Conservation (phyloP, 2,113 vertebrate genomes). For the Toxostoma redivivum region DNA sequence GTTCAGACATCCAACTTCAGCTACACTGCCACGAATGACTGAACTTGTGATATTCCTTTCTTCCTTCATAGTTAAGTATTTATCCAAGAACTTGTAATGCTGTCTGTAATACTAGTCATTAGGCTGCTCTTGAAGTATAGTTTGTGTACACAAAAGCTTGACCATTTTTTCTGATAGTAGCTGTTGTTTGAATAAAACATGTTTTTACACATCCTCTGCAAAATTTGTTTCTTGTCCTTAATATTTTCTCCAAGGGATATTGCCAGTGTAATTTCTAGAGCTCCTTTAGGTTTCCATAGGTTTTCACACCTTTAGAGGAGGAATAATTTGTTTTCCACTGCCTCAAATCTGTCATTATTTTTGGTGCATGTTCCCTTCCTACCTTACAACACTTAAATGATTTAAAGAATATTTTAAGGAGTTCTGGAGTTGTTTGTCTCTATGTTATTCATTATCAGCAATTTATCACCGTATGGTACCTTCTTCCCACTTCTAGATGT, state of each 20-base stretch:
- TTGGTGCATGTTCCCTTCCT: neutral
- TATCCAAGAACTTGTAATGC: neutral
- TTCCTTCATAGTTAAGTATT: neutral
- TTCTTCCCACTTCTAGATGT: neutral
- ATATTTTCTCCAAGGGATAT: neutral
- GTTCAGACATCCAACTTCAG: neutral
- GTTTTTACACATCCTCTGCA: neutral
- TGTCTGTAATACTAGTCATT: neutral
- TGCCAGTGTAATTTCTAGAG: neutral
- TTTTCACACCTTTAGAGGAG: neutral
- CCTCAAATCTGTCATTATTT: neutral
- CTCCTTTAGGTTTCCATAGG: neutral
- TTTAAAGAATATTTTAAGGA: neutral
- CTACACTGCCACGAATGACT: neutral
- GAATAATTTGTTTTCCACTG: neutral
- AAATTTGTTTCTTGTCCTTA: neutral
- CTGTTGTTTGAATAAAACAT: slow-evolving; percentile 14
- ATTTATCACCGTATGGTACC: neutral
- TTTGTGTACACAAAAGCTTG: slow-evolving; percentile 13
- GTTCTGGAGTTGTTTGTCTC: neutral
- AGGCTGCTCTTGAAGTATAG: neutral
- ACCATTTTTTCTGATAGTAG: neutral
- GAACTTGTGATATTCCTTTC: slow-evolving; percentile 6
- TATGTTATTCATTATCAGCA: neutral
- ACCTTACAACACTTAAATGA: neutral